Base-by-base conservation (phyloP, 92 coral and sea anemone genomes). In the Heteractis magnifica region DNA sequence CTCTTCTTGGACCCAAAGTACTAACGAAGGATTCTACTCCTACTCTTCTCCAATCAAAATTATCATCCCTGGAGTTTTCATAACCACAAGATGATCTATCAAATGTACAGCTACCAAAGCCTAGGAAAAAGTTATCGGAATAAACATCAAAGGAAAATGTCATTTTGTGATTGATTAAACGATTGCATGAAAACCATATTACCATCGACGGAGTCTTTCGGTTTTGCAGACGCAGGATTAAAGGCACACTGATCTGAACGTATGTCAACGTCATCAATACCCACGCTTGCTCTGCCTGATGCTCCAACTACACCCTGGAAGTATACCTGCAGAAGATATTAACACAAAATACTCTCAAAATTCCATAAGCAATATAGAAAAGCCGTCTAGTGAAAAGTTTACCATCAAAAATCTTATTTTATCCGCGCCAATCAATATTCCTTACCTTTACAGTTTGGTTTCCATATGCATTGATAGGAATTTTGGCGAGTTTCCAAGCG, bases 401-500 rank as follows among this genome's bases (percentile, higher is more conserved):
- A 13, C 10, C 5, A 55, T 55, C 4, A 9, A 55, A 55, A 55
- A 55, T 55, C 59, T 55, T 55, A 34, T 2, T 34, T 34, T 34
- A 34, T 34, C 44, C 3, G 3, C 44, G 3, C 44, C 1, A 34
- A 34, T 34, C 14, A 55, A 55, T 58, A 4, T 21, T 65, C 41
- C 41, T 53, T 48, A 75, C 78, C 58, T 75, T 16, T 3, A 75
- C 78, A 6, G 55, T 10, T 52, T 49, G 13, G 8, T 49, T 49
- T 2, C 8, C 41, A 75, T 18, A 1, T 6, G 58, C 15, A 8
- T 80, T 41, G 72, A 80, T 15, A 0, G 83, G 83, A 12, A 80
- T 62, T 16, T 75, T 80, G 8, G 83, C 83, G 12, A 8, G 20
- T 41, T 58, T 58, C 83, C 83, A 80, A 10, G 52, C 21, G 11